Evolutionary conservation across 2,113 vertebrate species (phyloP).

Genomic region (Oncorhynchus gorbuscha): DNA sequence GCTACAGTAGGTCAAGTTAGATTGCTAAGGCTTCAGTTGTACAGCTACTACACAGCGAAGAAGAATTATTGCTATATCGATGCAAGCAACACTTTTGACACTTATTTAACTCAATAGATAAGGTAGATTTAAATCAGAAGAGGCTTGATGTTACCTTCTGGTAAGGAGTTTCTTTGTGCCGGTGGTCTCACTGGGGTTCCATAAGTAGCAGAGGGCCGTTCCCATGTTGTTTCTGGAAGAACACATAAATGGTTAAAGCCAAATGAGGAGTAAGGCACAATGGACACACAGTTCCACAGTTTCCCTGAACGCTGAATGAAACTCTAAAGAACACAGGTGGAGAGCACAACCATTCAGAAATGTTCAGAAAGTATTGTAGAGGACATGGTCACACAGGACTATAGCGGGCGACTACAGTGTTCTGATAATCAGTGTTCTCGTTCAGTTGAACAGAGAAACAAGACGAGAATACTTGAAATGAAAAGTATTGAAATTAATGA

Average conservation of each 20-base stretch:
- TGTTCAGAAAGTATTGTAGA: neutral
- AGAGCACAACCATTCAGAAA: neutral
- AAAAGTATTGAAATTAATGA: neutral
- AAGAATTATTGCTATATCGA: too few relatives aligned
- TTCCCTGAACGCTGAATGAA: neutral
- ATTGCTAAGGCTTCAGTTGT: too few relatives aligned
- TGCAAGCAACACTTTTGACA: too few relatives aligned
- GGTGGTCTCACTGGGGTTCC: constrained; percentile 39
- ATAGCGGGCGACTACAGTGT: neutral
- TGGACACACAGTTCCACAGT: neutral
- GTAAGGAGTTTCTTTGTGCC: constrained; percentile 27
- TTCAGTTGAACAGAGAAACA: neutral
- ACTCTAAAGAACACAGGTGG: neutral
- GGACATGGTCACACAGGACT: neutral
- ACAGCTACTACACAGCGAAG: too few relatives aligned
- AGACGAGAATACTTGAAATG: neutral
- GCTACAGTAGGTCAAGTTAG: neutral
- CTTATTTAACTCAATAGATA: neutral
- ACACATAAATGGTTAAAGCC: neutral
- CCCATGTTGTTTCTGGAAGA: constrained; percentile 54
- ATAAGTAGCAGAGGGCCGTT: constrained; percentile 26
- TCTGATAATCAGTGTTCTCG: neutral
- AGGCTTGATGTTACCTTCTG: constrained; percentile 48
- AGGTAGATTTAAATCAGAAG: neutral
- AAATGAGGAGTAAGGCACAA: neutral